Base-by-base conservation (phyloP, 2,888 invertebrate genomes). In the Andrena praecox region DNA sequence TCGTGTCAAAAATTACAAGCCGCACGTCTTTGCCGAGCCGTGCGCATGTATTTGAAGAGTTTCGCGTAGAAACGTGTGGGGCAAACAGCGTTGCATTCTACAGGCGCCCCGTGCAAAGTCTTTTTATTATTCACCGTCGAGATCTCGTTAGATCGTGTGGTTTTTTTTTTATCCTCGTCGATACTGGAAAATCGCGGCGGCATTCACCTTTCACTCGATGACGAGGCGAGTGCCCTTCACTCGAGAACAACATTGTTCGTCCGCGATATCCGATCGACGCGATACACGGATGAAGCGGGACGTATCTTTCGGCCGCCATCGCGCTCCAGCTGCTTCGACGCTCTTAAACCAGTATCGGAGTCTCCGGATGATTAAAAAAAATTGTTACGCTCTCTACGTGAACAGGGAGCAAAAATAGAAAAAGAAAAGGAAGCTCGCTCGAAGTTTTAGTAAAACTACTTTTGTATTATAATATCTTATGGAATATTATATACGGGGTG, bases 121-220 rank as follows among this genome's bases (percentile, higher is more conserved):
- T 50, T 31, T 12, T 52, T 3, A 5, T 33, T n/a, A 68, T 35
- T 68, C 63, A 52, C 2, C 10, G 20, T 29, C 16, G 42, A 62
- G 35, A 33, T 71, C 50, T 52, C 50, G 70, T 66, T n/a, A 16
- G 20, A 1, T 4, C 10, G 16, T 16, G 69, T 29, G 35, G 24
- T 68, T 62, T 68, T 80, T 50, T 29, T 56, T 54, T 29, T 63
- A 31, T 50, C 50, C 42, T 8, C 0, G 33, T n/a, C 24, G 35
- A 1, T 48, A 59, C 33, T 48, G 42, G 16, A 74, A 80, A 69
- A 76, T 76, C 78, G 52, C 42, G 54, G 20, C 50, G 69, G 75
- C 60, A 69, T 78, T 77, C 75, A 76, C 86, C 87, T 87, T 85
- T 87, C 86, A 85, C 86, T 74, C 77, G 79, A 66, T 68, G 72